Percentiles rank a stretch among this genome's conserved stretches.
Conservation (phyloP, 1,140 invertebrate genomes). For the Lepidurus packardi region DNA sequence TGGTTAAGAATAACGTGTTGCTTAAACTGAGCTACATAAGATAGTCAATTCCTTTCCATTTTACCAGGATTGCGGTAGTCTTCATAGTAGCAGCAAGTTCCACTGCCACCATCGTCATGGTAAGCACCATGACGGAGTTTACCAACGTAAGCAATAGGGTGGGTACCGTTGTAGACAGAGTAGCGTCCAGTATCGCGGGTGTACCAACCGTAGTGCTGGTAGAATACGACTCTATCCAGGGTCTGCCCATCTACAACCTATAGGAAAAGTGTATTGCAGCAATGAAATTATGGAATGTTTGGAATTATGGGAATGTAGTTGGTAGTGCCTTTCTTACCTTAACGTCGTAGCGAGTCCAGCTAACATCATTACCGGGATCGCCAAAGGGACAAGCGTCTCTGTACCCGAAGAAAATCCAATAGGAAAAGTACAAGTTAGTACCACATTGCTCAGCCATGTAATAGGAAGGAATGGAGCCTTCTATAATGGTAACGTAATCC, state of each 20-base stretch:
- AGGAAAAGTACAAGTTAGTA: slow-evolving; percentile 34
- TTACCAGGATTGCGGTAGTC: slow-evolving; percentile 39
- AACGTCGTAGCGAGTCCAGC: slow-evolving; percentile 36
- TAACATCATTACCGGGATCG: slow-evolving; percentile 34
- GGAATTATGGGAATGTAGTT: not conserved
- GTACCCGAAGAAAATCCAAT: slow-evolving; percentile 39
- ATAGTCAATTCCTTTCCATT: not conserved
- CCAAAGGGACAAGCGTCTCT: slow-evolving; percentile 37
- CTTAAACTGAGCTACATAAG: not conserved
- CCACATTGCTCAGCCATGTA: slow-evolving; percentile 33
- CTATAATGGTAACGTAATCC: slow-evolving; percentile 34
- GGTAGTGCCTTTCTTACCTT: slow-evolving; percentile 34
- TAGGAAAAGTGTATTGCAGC: no score
- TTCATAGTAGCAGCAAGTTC: slow-evolving; percentile 40
- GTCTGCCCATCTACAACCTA: slow-evolving; percentile 27
- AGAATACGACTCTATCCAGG: slow-evolving; percentile 38
- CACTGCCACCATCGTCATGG: slow-evolving; percentile 39
- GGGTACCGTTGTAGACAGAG: slow-evolving; percentile 35
- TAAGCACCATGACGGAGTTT: slow-evolving; percentile 38
- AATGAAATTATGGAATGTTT: not conserved
- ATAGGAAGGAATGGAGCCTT: slow-evolving; percentile 33
- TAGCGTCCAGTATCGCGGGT: slow-evolving; percentile 39
- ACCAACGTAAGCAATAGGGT: slow-evolving; percentile 38
- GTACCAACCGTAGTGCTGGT: slow-evolving; percentile 40
- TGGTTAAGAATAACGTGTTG: not conserved